These are phyloP conservation scores for Tokudaia tokunoshimensis DNA, from an alignment of 2,797 vertebrate genomes.

Conservation along the genomic window DNA sequence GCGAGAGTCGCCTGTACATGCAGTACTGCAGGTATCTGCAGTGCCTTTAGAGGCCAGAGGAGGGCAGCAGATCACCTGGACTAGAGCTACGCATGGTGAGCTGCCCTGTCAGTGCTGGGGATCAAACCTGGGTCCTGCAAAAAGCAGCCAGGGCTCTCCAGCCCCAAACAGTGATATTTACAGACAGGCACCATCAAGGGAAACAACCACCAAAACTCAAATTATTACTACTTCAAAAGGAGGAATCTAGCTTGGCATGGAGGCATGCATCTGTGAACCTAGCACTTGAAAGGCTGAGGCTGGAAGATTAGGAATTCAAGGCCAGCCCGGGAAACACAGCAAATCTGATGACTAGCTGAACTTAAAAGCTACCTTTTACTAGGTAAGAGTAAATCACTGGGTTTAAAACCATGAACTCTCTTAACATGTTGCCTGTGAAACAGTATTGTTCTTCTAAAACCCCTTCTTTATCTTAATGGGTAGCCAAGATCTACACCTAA, in stretches of 20 bases:
- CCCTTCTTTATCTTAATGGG: not conserved
- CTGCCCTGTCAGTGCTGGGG: not conserved
- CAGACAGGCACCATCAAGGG: not conserved
- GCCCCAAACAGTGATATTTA: not conserved
- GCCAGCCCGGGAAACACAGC: not conserved
- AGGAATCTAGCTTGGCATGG: not conserved
- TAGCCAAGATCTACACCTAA: not conserved
- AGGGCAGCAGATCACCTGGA: not conserved
- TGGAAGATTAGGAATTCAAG: not conserved
- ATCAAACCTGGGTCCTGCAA: not conserved
- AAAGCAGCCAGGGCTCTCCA: not conserved
- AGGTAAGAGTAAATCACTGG: not conserved
- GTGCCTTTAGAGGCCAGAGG: not conserved
- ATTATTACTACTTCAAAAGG: not conserved
- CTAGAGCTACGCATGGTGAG: not conserved
- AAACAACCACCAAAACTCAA: slow-evolving; percentile 29
- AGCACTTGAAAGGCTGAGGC: not conserved
- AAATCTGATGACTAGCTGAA: not conserved
- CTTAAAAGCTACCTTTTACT: not conserved
- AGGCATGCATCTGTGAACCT: not conserved
- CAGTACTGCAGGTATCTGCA: not conserved
- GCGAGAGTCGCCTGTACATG: not conserved
- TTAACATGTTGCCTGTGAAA: not conserved
- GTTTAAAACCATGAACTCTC: not conserved
- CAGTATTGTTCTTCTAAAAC: not conserved